These are phyloP conservation scores for Brachirus orientalis DNA, from an alignment of 2,113 vertebrate genomes.

Conservation along the genomic window DNA sequence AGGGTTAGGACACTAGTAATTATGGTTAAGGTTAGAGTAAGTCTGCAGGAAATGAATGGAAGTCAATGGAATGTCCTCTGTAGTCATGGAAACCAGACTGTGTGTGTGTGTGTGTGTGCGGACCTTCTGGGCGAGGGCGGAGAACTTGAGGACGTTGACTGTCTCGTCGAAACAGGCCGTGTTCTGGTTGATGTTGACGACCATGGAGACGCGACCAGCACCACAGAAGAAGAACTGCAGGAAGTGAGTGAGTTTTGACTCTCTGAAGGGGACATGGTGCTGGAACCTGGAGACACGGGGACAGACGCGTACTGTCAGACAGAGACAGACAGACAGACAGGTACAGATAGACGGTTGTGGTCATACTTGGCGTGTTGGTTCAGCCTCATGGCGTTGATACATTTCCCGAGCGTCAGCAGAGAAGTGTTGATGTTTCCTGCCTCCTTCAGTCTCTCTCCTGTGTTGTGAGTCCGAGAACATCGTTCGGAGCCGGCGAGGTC, in stretches of 20 bases:
- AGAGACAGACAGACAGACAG: no score
- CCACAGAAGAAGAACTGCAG: constrained; percentile 96
- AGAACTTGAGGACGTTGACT: constrained; percentile 94
- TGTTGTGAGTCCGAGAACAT: constrained; percentile 90
- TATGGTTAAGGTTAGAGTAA: no score
- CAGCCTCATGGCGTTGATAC: constrained; percentile 89
- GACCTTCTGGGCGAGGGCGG: constrained; percentile 92
- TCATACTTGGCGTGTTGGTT: constrained; percentile 89
- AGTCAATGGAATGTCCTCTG: no score
- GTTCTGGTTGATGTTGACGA: constrained; percentile 93
- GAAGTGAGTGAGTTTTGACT: constrained; percentile 96
- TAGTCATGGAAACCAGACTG: no score
- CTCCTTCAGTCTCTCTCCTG: constrained; percentile 93
- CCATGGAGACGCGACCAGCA: constrained; percentile 91
- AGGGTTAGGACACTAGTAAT: no score
- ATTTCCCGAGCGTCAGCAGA: constrained; percentile 91
- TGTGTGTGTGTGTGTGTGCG: neutral
- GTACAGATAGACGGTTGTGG: no score
- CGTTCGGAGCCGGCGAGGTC: constrained; percentile 97
- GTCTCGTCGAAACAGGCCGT: constrained; percentile 91
- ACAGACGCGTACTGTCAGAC: no score
- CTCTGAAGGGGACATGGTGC: constrained; percentile 92
- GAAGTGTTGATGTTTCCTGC: constrained; percentile 95
- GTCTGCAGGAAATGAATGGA: no score
- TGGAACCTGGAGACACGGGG: constrained; percentile 79